Conservation (phyloP, 2,797 vertebrate genomes). For the Kryptolebias ocellatus region DNA sequence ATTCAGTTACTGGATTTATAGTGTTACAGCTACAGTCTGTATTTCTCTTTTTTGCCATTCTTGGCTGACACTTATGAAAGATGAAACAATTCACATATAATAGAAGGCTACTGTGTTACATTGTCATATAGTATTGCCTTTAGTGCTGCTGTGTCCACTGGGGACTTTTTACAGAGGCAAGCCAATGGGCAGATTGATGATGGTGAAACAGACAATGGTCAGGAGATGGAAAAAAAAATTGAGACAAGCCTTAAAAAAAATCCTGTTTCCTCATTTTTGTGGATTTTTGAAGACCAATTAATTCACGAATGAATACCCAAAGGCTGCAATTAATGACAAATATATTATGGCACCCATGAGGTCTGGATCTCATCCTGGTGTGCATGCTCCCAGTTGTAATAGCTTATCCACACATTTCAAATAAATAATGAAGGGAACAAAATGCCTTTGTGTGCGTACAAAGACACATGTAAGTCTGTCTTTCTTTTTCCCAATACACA, state of each 20-base stretch:
- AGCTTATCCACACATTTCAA: slow-evolving; percentile 73
- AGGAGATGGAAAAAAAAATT: slow-evolving; percentile 14
- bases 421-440: slow-evolving; percentile 61
- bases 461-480: slow-evolving; percentile 23
- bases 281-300: slow-evolving; percentile 77
- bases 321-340: slow-evolving; percentile 84
- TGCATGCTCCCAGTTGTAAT: slow-evolving; percentile 68
- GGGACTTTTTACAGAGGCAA: slow-evolving; percentile 41
- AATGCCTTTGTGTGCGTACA: slow-evolving; percentile 14
- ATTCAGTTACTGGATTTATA: slow-evolving; percentile 21
- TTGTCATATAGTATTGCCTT: slow-evolving; percentile 43
- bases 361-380: slow-evolving; percentile 72
- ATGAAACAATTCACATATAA: slow-evolving; percentile 42
- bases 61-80: slow-evolving; percentile 35
- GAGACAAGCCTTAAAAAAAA: slow-evolving; percentile 55
- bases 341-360: slow-evolving; percentile 82
- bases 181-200: slow-evolving; percentile 52
- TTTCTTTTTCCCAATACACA: slow-evolving; percentile 45
- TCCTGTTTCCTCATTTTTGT: slow-evolving; percentile 62
- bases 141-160: slow-evolving; percentile 30
- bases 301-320: slow-evolving; percentile 82
- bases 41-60: slow-evolving; percentile 14
- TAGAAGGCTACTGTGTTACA: slow-evolving; percentile 33
- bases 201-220: slow-evolving; percentile 33
- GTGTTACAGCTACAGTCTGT: slow-evolving; percentile 4